These are phyloP conservation scores for Oostethus manadensis DNA, from an alignment of 2,113 vertebrate genomes.

Conservation along the genomic window DNA sequence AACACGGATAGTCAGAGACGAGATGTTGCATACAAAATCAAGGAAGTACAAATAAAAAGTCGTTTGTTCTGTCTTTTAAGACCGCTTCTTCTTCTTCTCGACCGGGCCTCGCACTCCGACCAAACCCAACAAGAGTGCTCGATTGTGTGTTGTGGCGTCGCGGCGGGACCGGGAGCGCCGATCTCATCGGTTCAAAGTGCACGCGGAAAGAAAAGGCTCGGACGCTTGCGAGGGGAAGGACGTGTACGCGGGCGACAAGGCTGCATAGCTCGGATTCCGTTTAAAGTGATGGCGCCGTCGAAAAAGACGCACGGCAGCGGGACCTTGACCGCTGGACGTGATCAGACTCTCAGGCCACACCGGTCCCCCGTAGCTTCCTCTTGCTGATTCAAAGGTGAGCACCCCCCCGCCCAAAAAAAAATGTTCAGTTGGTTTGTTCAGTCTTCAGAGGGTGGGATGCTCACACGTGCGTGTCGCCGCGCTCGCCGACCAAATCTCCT, in stretches of 20 bases:
- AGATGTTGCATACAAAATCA: slow-evolving; percentile 83
- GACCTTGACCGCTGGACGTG: slow-evolving; percentile 56
- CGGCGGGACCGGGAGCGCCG: slow-evolving; percentile 74
- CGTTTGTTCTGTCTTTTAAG: slow-evolving; percentile 84
- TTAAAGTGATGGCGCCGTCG: slow-evolving; percentile 85
- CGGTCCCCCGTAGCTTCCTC: slow-evolving; percentile 53
- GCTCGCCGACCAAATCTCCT: slow-evolving; percentile 77
- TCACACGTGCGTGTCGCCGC: slow-evolving; percentile 85
- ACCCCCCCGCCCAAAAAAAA: slow-evolving; percentile 22
- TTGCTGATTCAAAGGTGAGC: slow-evolving; percentile 43
- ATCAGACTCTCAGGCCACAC: slow-evolving; percentile 36
- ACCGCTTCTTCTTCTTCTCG: slow-evolving; percentile 72
- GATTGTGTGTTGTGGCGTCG: slow-evolving; percentile 78
- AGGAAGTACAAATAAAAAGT: slow-evolving; percentile 74
- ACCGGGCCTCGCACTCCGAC: slow-evolving; percentile 69
- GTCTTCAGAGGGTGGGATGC: slow-evolving; percentile 36
- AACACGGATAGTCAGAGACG: slow-evolving; percentile 71
- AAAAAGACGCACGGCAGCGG: slow-evolving; percentile 68
- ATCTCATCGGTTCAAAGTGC: slow-evolving; percentile 70
- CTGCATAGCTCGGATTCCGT: slow-evolving; percentile 98
- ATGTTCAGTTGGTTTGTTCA: slow-evolving; percentile 17
- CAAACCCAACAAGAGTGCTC: slow-evolving; percentile 41
- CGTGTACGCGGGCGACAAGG: slow-evolving; percentile 79
- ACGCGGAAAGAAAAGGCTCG: slow-evolving; percentile 29
- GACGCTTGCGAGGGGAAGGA: slow-evolving; percentile 44